Conservation (phyloP, 2,888 invertebrate species). For the Gymnosoma rotundatum region DNA sequence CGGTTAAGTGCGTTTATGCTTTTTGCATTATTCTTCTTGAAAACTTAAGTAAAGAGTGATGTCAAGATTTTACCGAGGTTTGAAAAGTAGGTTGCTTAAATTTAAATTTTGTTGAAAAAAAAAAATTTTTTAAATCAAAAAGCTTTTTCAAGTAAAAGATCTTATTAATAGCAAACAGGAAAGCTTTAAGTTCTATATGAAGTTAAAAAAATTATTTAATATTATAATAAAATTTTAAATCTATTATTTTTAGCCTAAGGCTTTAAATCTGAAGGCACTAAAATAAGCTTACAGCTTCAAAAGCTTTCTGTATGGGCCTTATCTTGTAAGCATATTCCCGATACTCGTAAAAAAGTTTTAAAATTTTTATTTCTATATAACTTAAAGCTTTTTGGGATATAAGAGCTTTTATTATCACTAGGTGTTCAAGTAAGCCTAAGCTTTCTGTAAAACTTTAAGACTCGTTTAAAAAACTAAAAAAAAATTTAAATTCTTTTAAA, state of each 20-base stretch:
- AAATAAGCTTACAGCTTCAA: too few species aligned
- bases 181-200: neutral
- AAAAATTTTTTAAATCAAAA: neutral
- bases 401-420: too few species aligned
- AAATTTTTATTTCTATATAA: too few species aligned
- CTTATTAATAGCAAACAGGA: too few species aligned
- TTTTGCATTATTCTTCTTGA: conserved; percentile 32
- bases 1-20: conserved; percentile 53
- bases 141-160: too few species aligned
- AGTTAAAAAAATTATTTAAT: neutral
- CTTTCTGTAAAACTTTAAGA: neutral
- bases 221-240: too few species aligned
- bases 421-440: neutral
- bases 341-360: too few species aligned
- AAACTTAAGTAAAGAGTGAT: conserved; percentile 2
- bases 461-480: neutral
- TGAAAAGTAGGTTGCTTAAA: conserved; percentile 21
- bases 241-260: too few species aligned
- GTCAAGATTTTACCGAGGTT: conserved; percentile 4
- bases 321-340: too few species aligned
- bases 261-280: too few species aligned
- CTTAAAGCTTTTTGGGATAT: too few species aligned
- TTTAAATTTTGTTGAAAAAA: conserved; percentile 6
- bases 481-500: neutral
- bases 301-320: too few species aligned